Percentiles rank a stretch among this genome's conserved stretches.
Evolutionary conservation across 2,797 vertebrate genomes (phyloP).

Genomic region (Acanthopagrus latus): DNA sequence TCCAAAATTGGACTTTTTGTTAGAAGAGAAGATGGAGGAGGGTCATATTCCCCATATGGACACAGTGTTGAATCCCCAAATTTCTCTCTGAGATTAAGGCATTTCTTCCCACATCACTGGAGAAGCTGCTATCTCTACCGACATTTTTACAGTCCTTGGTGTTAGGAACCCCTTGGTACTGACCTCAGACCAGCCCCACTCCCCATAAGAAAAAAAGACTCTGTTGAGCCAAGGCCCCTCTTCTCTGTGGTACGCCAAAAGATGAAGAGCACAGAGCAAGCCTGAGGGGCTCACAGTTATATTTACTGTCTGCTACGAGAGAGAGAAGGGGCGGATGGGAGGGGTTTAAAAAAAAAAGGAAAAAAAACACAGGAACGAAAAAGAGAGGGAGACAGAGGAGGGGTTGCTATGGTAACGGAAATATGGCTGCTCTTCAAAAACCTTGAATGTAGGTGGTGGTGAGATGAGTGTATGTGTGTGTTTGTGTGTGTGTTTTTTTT

Average conservation of each 20-base stretch:
- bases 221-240: slow-evolving; percentile 51
- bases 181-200: slow-evolving; percentile 41
- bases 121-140: slow-evolving; percentile 14
- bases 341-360: slow-evolving; percentile 52
- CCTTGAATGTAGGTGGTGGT: slow-evolving; percentile 85
- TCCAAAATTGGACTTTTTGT: slow-evolving; percentile 63
- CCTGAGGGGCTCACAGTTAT: slow-evolving; percentile 77
- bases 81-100: slow-evolving; percentile 41
- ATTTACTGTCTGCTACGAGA: slow-evolving; percentile 79
- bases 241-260: slow-evolving; percentile 60
- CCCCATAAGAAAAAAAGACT: slow-evolving; percentile 10
- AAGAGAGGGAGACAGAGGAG: slow-evolving; percentile 78
- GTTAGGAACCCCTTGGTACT: slow-evolving; percentile 44
- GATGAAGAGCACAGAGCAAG: slow-evolving; percentile 71
- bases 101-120: slow-evolving; percentile 25
- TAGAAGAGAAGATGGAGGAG: slow-evolving; percentile 21
- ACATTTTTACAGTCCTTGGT: slow-evolving; percentile 21
- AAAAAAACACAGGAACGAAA: slow-evolving; percentile 67
- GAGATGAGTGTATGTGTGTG: slow-evolving; percentile 76
- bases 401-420: slow-evolving; percentile 84
- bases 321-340: slow-evolving; percentile 67
- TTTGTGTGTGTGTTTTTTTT: slow-evolving; percentile 53
- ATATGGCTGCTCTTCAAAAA: slow-evolving; percentile 86
- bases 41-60: slow-evolving; percentile 41
- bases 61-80: slow-evolving; percentile 30